Evolutionary conservation across 2,888 invertebrate species (phyloP), one percentile per base, ranked within the genome.

Genomic region (Tenthredo notha): DNA sequence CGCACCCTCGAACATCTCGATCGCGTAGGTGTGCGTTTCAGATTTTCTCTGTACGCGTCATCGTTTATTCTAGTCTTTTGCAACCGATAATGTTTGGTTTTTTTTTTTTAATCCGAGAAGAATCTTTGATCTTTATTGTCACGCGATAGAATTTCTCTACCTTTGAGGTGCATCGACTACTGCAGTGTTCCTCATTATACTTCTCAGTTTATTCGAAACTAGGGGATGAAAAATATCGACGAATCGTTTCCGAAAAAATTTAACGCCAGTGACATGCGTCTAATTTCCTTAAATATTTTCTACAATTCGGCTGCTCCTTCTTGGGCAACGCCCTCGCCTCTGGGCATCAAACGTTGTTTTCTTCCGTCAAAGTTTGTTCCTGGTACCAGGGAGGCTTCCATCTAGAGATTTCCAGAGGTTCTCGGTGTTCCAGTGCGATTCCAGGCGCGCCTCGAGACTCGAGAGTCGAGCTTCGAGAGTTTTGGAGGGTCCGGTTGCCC

Each of bases 301-400:
- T 40, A 29, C 75, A 47, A 83, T 86, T 78, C 74, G 78, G 84
- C 86, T 87, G 87, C 88, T 33, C 88, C 87, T 86, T 84, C 15
- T 47, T 50, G 65, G 78, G 33, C 70, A 58, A 61, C 85, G 78
- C 78, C 85, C 80, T 80, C 50, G 65, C 85, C 85, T 67, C 67
- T 25, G 88, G 90, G 89, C 88, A 89, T 90, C 90, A 89, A 89
- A 89, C 89, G 88, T 89, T 90, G 90, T 90, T 88, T 88, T 86
- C 88, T 88, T 87, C 86, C 86, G 88, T 88, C 89, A 86, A 90
- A 90, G 89, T 91, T 91, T 90, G 89, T 91, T 91, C 88, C 89
- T 88, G 88, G 88, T 89, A 91, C 90, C 90, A 88, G 88, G 89
- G 88, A 90, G 90, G 89, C 90, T 90, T 90, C 89, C 88, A 90